Percentiles rank a stretch among this genome's conserved stretches.
phyloP scores from a whole-genome alignment of 2,888 invertebrate genomes.

The Amblyjoppa proteus region DNA sequence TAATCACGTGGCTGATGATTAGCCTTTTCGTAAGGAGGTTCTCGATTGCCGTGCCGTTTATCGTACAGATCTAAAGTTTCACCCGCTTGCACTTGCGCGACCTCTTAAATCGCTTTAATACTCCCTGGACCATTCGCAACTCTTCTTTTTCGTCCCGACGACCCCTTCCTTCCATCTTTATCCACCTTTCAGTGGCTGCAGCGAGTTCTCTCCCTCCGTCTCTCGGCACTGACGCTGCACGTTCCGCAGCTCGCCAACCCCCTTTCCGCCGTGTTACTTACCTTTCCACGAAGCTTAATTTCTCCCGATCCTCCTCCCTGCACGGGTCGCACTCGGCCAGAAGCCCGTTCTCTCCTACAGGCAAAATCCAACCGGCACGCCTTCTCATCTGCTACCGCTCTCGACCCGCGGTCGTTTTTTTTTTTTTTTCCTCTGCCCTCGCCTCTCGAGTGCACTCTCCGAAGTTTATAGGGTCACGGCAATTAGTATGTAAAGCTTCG shows the following conservation, averaged over 20 bases:
- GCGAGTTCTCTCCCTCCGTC: background rate
- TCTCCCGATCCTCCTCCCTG: background rate
- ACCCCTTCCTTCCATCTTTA: slow-evolving; percentile 43
- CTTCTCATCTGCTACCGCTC: slow-evolving; percentile 22
- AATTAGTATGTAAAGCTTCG: slow-evolving; percentile 79
- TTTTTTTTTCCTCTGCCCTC: slow-evolving; percentile 30
- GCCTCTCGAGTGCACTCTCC: slow-evolving; percentile 64
- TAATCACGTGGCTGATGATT: background rate
- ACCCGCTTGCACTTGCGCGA: slow-evolving; percentile 51
- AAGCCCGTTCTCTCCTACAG: slow-evolving; percentile 16
- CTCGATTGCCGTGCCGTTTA: slow-evolving; percentile 42
- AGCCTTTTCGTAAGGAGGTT: slow-evolving; percentile 14
- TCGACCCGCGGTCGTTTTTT: slow-evolving; percentile 25
- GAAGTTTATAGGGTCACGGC: slow-evolving; percentile 74
- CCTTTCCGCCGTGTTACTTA: slow-evolving; percentile 43
- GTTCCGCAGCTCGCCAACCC: slow-evolving; percentile 4
- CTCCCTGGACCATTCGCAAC: slow-evolving; percentile 65
- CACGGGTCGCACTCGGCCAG: background rate
- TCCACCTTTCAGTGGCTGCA: slow-evolving; percentile 27
- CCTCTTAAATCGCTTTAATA: slow-evolving; percentile 72
- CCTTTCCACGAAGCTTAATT: slow-evolving; percentile 39
- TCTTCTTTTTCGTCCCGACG: slow-evolving; percentile 52
- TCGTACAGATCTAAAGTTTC: slow-evolving; percentile 59
- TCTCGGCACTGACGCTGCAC: slow-evolving; percentile 36
- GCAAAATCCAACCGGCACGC: slow-evolving; percentile 18